A percentile compares a stretch with the other conserved stretches of the same genome.
Conservation (phyloP, 2,113 vertebrate genomes). For the Zosterops lateralis region DNA sequence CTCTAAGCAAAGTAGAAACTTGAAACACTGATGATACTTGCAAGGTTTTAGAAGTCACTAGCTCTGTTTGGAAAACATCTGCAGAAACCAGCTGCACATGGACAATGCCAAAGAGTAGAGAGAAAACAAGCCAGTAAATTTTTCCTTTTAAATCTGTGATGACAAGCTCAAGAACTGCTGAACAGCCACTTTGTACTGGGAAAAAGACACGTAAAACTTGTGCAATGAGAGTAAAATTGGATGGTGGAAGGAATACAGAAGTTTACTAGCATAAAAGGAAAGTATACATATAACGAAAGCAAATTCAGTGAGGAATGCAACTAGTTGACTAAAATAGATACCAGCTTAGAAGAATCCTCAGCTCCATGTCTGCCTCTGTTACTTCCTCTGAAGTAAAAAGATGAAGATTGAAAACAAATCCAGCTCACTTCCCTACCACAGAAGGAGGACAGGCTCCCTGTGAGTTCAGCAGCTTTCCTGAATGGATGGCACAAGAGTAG, state of each 20-base stretch:
- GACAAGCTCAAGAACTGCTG: slow-evolving; percentile 39
- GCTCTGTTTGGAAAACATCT: slow-evolving; percentile 50
- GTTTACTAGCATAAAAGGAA: not conserved
- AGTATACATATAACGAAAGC: not conserved
- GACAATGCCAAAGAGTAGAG: slow-evolving; percentile 47
- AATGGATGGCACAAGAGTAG: not conserved
- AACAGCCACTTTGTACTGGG: not conserved
- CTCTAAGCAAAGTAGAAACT: not conserved
- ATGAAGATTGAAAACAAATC: not conserved
- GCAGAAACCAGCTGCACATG: slow-evolving; percentile 40
- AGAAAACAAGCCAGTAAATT: slow-evolving; percentile 47
- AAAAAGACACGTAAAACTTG: not conserved
- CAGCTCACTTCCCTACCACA: not conserved
- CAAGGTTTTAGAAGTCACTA: slow-evolving; percentile 41
- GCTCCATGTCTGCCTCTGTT: not conserved
- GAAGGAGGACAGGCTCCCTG: not conserved
- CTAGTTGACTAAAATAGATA: not conserved
- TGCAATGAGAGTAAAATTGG: not conserved
- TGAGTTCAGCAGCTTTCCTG: not conserved
- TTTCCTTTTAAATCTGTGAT: slow-evolving; percentile 39
- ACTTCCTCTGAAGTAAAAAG: not conserved
- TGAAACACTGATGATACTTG: slow-evolving; percentile 8
- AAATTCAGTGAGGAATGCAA: not conserved
- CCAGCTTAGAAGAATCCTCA: not conserved
- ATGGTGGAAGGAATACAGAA: not conserved